Evolutionary conservation across 2,888 invertebrate genomes (phyloP).

Genomic region (Trachelus iudaicus): DNA sequence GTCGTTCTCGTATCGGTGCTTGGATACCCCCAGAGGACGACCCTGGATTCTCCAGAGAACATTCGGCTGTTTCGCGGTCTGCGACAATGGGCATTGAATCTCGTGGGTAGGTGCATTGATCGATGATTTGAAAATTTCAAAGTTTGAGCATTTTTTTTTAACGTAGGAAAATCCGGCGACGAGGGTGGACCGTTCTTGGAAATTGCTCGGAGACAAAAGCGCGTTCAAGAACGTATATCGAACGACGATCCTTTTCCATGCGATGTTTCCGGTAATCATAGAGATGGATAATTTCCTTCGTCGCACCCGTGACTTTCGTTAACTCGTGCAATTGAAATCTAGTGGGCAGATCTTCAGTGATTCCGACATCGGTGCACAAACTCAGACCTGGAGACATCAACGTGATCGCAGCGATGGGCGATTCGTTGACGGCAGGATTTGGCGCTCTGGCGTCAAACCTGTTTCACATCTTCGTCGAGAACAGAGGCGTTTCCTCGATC

Average conservation of each 20-base stretch:
- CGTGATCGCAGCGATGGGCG: constrained; percentile 72
- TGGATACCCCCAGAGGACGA: constrained; percentile 30
- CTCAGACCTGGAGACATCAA: constrained; percentile 74
- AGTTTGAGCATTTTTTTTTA: background rate
- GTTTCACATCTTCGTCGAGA: constrained; percentile 61
- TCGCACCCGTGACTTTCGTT: background rate
- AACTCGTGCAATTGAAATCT: background rate
- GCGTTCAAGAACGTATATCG: constrained; percentile 36
- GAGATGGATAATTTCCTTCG: background rate
- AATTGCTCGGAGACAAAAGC: constrained; percentile 22
- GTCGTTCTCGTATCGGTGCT: background rate
- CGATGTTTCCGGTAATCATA: constrained; percentile 44
- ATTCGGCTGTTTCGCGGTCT: constrained; percentile 30
- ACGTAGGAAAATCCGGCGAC: constrained; percentile 34
- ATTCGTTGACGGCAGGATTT: constrained; percentile 72
- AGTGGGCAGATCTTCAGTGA: constrained; percentile 46
- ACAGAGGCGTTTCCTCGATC: constrained; percentile 45
- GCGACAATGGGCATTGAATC: constrained; percentile 28
- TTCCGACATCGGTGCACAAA: constrained; percentile 70
- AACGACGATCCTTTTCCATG: constrained; percentile 48
- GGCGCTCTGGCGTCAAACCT: constrained; percentile 68
- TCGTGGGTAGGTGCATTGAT: constrained; percentile 36
- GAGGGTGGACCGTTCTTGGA: constrained; percentile 25
- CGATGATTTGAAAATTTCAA: background rate
- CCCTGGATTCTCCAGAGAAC: constrained; percentile 37